phyloP scores from a whole-genome alignment of 2,888 invertebrate genomes.

The Venusia cambrica region DNA sequence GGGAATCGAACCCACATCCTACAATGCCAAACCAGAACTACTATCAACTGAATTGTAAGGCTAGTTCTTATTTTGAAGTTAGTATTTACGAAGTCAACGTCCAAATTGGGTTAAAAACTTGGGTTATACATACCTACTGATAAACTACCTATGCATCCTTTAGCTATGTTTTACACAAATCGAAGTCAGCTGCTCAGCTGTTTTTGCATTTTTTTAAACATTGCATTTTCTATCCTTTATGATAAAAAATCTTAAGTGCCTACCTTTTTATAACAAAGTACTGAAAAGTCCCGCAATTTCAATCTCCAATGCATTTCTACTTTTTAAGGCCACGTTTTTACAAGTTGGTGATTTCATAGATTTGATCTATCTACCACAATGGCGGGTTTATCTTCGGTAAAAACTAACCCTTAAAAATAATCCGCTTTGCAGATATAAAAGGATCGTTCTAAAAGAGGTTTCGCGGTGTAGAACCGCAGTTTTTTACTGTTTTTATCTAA shows the following conservation, averaged over 20 bases:
- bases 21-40: too few species aligned
- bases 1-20: too few species aligned
- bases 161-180: too few species aligned
- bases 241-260: slow-evolving; percentile 6
- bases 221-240: neutral
- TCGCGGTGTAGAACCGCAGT: slow-evolving; percentile 58
- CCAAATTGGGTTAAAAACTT: too few species aligned
- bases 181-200: too few species aligned
- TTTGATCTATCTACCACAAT: slow-evolving; percentile 26
- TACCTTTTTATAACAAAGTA: slow-evolving; percentile 12
- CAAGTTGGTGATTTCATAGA: slow-evolving; percentile 10
- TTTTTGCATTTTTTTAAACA: too few species aligned
- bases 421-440: slow-evolving; percentile 67
- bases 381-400: slow-evolving; percentile 35
- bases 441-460: slow-evolving; percentile 53
- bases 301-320: slow-evolving; percentile 24
- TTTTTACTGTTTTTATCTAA: slow-evolving; percentile 44
- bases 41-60: too few species aligned
- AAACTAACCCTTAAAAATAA: slow-evolving; percentile 67
- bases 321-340: slow-evolving; percentile 7
- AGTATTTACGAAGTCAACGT: too few species aligned
- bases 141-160: too few species aligned
- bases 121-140: too few species aligned
- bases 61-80: too few species aligned
- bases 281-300: slow-evolving; percentile 18